Conservation (phyloP, 2,888 invertebrate genomes). For the Apocheima hispidaria region DNA sequence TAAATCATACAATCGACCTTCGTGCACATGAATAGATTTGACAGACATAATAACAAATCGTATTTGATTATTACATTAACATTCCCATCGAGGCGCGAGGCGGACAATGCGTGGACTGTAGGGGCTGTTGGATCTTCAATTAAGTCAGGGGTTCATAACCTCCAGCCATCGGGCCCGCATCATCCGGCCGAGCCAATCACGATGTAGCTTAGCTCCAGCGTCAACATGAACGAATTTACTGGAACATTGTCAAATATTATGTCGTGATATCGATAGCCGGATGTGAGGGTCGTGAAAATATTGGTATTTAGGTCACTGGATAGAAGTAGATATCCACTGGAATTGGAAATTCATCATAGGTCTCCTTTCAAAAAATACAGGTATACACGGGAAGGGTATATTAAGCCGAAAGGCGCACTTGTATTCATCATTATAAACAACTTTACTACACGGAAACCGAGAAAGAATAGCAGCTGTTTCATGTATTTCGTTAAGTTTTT, state of each 20-base stretch:
- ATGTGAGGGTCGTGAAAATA: background rate
- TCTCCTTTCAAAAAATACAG: too few relatives aligned
- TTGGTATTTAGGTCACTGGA: constrained; percentile 4
- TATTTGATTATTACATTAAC: constrained; percentile 50
- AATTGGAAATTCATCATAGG: too few relatives aligned
- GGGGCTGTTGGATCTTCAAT: constrained; percentile 75
- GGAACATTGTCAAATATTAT: constrained; percentile 47
- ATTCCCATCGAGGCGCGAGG: constrained; percentile 50
- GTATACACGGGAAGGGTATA: too few relatives aligned
- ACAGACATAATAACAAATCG: constrained; percentile 46
- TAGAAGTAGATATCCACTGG: background rate
- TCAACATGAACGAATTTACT: constrained; percentile 65
- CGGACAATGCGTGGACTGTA: constrained; percentile 61
- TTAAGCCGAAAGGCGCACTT: too few relatives aligned
- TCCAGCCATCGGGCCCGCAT: constrained; percentile 72
- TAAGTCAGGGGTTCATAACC: constrained; percentile 80
- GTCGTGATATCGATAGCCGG: constrained; percentile 13
- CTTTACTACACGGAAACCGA: too few relatives aligned
- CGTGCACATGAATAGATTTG: constrained; percentile 44
- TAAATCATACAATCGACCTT: constrained; percentile 36
- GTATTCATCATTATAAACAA: too few relatives aligned
- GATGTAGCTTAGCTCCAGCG: constrained; percentile 61
- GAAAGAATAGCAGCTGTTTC: too few relatives aligned
- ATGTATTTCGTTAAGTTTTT: too few relatives aligned
- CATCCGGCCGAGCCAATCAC: constrained; percentile 75